Evolutionary conservation across 2,888 invertebrate species (phyloP), one percentile per base, ranked within the genome.

Genomic region (Troides aeacus): DNA sequence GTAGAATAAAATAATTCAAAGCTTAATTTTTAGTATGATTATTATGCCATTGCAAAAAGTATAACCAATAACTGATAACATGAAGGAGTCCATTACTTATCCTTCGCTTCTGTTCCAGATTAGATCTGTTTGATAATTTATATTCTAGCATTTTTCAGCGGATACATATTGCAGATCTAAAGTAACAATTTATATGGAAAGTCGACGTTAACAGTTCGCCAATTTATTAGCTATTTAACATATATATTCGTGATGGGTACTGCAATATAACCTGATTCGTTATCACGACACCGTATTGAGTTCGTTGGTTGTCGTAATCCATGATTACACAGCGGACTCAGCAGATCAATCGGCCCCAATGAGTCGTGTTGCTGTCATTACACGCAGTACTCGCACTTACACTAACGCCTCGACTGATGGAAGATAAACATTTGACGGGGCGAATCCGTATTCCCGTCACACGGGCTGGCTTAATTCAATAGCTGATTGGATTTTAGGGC

Each of bases 401-500:
- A 87, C 87, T 86, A 88, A 87, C 88, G 85, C 84, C 80, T 81
- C 84, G 84, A 85, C 82, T 87, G 91, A 91, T 92, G 90, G 89
- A 92, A 91, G 91, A 92, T 90, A 91, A 92, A 91, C 91, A 92
- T 90, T 91, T 91, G 89, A 90, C 88, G 88, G 85, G 82, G 84
- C 83, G 87, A 88, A 90, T 92, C 88, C 88, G 90, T 92, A 92
- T 92, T 92, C 92, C 82, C 88, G 90, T 92, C 92, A 91, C 91
- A 90, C 87, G 84, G 89, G 84, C 87, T 82, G 87, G 87, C 90
- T 89, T 92, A 92, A 92, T 92, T 92, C 91, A 91, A 92, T 91
- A 90, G 90, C 89, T 92, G 92, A 92, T 92, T 92, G 92, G 92
- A 92, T 92, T 92, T 91, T 75, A 90, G 89, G 89, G 84, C 86